Evolutionary conservation across 1,140 invertebrate genomes (phyloP).

Genomic region (Bombus consobrinus): DNA sequence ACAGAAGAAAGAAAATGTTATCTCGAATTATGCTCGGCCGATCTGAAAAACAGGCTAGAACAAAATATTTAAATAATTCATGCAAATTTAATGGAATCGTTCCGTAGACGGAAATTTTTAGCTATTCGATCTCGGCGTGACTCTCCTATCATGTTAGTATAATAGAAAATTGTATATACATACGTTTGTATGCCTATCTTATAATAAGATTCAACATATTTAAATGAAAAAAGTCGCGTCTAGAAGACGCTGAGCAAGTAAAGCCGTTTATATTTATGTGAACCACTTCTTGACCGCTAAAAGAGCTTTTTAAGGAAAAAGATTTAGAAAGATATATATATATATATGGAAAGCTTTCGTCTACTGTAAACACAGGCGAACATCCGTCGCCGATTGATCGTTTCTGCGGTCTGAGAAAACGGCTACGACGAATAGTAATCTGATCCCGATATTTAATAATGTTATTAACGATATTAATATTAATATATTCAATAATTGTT

Average conservation of each 20-base stretch:
- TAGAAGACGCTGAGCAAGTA: background rate
- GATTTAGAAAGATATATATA: background rate
- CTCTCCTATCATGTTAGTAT: slow-evolving; percentile 44
- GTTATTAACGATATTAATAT: slow-evolving; percentile 72
- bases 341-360: background rate
- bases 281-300: slow-evolving; percentile 20
- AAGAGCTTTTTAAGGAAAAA: slow-evolving; percentile 36
- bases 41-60: background rate
- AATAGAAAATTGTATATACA: slow-evolving; percentile 48
- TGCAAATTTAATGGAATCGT: background rate
- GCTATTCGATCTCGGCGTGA: slow-evolving; percentile 45
- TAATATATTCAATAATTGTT: slow-evolving; percentile 72
- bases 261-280: slow-evolving; percentile 33
- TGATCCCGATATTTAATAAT: slow-evolving; percentile 67
- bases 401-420: slow-evolving; percentile 41
- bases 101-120: slow-evolving; percentile 27
- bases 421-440: slow-evolving; percentile 65
- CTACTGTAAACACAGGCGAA: background rate
- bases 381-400: background rate
- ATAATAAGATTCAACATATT: slow-evolving; percentile 49
- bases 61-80: background rate
- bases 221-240: slow-evolving; percentile 35
- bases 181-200: slow-evolving; percentile 40
- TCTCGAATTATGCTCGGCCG: background rate
- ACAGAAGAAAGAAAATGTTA: too few species aligned